Evolutionary conservation across 2,797 vertebrate genomes (phyloP).

Genomic region (Graptemys geographica): DNA sequence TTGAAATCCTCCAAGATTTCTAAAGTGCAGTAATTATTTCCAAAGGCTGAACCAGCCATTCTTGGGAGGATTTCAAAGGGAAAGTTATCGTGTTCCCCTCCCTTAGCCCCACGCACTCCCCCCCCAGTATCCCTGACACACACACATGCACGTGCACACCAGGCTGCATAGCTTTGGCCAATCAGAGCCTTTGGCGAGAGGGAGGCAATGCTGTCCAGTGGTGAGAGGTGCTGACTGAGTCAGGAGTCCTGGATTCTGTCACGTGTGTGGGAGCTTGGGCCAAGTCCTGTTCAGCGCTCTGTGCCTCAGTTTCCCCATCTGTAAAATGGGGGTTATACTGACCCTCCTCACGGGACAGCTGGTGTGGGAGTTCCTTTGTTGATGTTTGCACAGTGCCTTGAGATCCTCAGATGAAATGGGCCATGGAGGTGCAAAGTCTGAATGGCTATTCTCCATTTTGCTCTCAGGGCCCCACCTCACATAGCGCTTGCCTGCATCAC

Average conservation of each 20-base stretch:
- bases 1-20: constrained; percentile 54
- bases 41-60: constrained; percentile 17
- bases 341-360: neutral
- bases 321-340: neutral
- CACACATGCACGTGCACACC: neutral
- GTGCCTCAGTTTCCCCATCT: neutral
- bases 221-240: neutral
- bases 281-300: neutral
- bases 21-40: constrained; percentile 53
- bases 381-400: neutral
- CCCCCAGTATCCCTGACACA: neutral
- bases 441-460: neutral
- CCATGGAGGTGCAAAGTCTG: too few species aligned
- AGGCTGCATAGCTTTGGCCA: neutral
- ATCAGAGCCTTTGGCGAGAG: neutral
- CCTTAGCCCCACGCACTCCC: neutral
- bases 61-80: constrained; percentile 44
- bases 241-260: neutral
- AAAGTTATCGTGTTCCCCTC: neutral
- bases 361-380: neutral
- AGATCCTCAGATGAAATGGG: neutral
- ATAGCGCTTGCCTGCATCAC: neutral
- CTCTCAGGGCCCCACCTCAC: neutral
- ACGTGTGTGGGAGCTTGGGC: neutral
- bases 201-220: neutral